Percentiles rank a stretch among this genome's conserved stretches.
Evolutionary conservation across 1,140 invertebrate genomes (phyloP).

Genomic region (Rhyacophila brunnea): DNA sequence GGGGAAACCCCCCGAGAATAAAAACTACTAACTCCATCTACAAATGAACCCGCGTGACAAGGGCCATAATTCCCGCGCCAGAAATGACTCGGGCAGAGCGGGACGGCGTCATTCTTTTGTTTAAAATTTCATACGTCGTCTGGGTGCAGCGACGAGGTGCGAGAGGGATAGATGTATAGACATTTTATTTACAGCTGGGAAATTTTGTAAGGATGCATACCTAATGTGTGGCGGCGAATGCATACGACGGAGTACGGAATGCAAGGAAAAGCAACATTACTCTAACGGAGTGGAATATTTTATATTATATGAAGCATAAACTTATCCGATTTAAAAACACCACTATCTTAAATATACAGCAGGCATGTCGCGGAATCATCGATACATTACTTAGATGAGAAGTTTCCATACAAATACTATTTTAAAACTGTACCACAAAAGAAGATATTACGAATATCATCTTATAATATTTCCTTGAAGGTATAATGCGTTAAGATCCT

Average conservation of each 20-base stretch:
- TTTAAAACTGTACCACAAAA: too few species aligned
- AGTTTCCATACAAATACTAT: too few species aligned
- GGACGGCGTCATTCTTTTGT: slow-evolving; percentile 31
- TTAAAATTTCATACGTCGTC: slow-evolving; percentile 29
- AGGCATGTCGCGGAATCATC: too few species aligned
- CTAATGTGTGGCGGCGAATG: slow-evolving; percentile 26
- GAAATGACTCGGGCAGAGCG: slow-evolving; percentile 24
- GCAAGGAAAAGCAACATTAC: too few species aligned
- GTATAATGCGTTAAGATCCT: too few species aligned
- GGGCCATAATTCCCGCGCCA: slow-evolving; percentile 33
- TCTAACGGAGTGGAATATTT: too few species aligned
- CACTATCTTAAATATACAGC: too few species aligned
- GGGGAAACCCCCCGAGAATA: slow-evolving; percentile 33
- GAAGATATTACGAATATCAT: too few species aligned
- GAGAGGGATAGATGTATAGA: background rate
- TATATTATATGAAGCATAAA: too few species aligned
- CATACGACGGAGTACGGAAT: background rate
- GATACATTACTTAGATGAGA: too few species aligned
- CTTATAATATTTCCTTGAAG: too few species aligned
- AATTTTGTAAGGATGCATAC: slow-evolving; percentile 36
- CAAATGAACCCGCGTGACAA: slow-evolving; percentile 37
- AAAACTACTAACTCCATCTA: slow-evolving; percentile 37
- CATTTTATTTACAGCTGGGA: slow-evolving; percentile 35
- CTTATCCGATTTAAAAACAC: too few species aligned
- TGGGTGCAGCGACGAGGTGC: slow-evolving; percentile 10